phyloP scores from a whole-genome alignment of 2,797 vertebrate species.

The Amblyraja radiata region DNA sequence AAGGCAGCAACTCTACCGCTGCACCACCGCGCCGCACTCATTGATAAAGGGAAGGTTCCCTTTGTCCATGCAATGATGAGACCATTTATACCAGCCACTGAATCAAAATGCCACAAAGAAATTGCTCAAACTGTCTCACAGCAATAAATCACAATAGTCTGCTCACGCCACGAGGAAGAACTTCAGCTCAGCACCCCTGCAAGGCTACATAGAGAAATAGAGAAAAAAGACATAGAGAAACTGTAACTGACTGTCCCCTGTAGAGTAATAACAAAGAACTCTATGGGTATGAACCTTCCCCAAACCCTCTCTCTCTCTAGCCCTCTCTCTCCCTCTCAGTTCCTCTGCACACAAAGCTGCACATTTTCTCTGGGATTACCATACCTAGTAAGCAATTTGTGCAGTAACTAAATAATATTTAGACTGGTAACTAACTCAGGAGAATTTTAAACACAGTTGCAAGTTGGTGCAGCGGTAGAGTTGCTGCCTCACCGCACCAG shows the following conservation, averaged over 20 bases:
- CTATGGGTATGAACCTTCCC: background rate
- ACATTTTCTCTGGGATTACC: background rate
- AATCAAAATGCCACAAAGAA: background rate
- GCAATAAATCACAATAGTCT: background rate
- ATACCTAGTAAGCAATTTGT: background rate
- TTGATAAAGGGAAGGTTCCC: background rate
- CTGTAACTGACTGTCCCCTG: background rate
- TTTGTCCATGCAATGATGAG: background rate
- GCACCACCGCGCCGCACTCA: too few species aligned
- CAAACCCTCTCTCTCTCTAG: background rate
- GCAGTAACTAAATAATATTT: background rate
- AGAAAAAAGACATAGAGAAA: background rate
- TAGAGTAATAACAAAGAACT: background rate
- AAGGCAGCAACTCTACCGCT: too few species aligned
- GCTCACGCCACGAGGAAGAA: background rate
- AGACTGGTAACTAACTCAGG: background rate
- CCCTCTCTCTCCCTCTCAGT: background rate
- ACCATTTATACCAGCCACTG: background rate
- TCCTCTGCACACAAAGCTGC: background rate
- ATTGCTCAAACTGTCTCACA: background rate
- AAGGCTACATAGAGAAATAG: background rate
- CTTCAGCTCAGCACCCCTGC: background rate
- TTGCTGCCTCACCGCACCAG: too few species aligned
- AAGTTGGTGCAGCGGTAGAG: too few species aligned
- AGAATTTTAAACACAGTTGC: background rate